These are phyloP conservation scores for Poicephalus meyeri DNA, from an alignment of 2,113 vertebrate species.

Conservation along the genomic window DNA sequence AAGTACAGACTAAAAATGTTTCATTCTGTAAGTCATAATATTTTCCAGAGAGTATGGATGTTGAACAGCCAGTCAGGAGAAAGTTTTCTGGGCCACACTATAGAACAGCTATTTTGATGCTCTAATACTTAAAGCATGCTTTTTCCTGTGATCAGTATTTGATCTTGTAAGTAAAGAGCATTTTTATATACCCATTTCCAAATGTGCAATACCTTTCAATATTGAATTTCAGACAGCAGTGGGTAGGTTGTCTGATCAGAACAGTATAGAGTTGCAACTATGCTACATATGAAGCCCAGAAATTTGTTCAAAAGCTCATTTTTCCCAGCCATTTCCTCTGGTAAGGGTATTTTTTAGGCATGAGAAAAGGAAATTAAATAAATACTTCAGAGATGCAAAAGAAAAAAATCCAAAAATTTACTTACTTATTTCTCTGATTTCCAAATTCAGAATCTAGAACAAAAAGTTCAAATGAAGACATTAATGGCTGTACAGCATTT, in stretches of 20 bases:
- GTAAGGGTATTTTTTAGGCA: neutral
- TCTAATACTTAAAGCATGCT: neutral
- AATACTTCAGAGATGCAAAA: neutral
- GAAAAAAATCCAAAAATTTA: neutral
- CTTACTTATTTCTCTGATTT: slow-evolving; percentile 72
- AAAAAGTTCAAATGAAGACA: slow-evolving; percentile 13
- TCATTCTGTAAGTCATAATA: neutral
- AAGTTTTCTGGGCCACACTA: neutral
- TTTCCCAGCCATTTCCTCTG: neutral
- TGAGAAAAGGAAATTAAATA: neutral
- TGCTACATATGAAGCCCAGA: neutral
- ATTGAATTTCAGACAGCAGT: neutral
- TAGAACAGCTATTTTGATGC: neutral
- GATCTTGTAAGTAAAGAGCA: slow-evolving; percentile 1
- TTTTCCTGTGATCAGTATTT: neutral
- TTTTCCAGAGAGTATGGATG: neutral
- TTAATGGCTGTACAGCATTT: slow-evolving; percentile 15
- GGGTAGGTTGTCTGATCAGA: neutral
- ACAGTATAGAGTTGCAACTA: neutral
- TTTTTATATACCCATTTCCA: neutral
- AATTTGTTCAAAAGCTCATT: neutral
- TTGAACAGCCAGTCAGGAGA: neutral
- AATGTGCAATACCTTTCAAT: neutral
- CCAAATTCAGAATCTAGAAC: slow-evolving; percentile 66
- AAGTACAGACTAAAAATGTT: neutral